Conservation (phyloP, 1,140 invertebrate genomes). For the Drosophila neocordata region DNA sequence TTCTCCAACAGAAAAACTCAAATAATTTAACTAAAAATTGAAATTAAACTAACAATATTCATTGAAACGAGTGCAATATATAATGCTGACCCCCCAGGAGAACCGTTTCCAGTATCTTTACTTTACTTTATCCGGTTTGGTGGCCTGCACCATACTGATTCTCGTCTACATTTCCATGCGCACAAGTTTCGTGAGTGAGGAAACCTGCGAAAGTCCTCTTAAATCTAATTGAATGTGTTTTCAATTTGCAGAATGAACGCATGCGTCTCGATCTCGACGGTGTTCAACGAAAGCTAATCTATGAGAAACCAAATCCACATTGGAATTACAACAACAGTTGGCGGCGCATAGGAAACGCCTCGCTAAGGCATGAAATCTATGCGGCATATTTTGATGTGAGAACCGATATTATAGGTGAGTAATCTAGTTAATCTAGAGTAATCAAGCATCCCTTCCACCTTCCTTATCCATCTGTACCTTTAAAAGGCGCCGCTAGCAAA, state of each 20-base stretch:
- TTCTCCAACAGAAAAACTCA: background rate
- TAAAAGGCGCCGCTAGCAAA: no score
- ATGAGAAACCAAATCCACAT: conserved; percentile 61
- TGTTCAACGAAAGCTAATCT: conserved; percentile 55
- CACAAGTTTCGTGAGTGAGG: conserved; percentile 74
- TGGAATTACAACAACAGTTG: conserved; percentile 77
- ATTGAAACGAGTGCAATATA: background rate
- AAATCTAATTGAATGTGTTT: background rate
- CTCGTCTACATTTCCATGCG: conserved; percentile 75
- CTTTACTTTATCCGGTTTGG: conserved; percentile 70
- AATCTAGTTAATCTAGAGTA: no score
- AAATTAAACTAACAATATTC: conserved; percentile 16
- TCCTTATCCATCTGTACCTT: no score
- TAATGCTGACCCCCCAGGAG: conserved; percentile 65
- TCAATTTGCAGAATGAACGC: conserved; percentile 62
- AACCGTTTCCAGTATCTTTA: conserved; percentile 79
- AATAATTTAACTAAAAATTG: background rate
- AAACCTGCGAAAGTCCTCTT: background rate
- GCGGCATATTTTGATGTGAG: conserved; percentile 77
- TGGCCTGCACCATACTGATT: conserved; percentile 67
- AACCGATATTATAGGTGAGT: conserved; percentile 67
- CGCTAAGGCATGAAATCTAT: conserved; percentile 66
- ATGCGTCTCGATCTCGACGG: conserved; percentile 63
- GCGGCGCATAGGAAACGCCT: conserved; percentile 65
- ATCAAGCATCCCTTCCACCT: no score